phyloP scores from a whole-genome alignment of 92 coral and sea anemone genomes.

The Epizoanthus ramosus region DNA sequence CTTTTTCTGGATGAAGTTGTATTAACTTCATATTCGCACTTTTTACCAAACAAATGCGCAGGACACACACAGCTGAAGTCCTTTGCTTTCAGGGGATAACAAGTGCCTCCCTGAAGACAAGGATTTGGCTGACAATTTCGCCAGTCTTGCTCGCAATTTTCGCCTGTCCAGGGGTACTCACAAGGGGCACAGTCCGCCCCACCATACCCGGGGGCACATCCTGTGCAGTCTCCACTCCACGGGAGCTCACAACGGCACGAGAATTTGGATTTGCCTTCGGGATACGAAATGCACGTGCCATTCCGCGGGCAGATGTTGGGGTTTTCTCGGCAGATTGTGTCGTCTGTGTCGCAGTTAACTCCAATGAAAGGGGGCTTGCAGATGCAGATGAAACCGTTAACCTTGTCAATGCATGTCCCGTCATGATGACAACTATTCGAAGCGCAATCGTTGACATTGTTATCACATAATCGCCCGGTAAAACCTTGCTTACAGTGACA shows the following conservation, averaged over 20 bases:
- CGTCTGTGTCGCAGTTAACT: constrained; percentile 78
- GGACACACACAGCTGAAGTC: constrained; percentile 70
- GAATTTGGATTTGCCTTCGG: constrained; percentile 55
- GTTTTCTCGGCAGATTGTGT: constrained; percentile 62
- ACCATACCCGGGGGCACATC: constrained; percentile 75
- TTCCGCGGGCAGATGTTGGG: constrained; percentile 65
- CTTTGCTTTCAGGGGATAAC: constrained; percentile 64
- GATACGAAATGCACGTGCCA: constrained; percentile 74
- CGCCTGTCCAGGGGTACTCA: constrained; percentile 74
- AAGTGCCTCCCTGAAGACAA: constrained; percentile 66
- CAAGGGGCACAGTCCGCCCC: constrained; percentile 68
- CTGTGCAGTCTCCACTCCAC: constrained; percentile 73
- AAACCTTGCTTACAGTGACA: constrained; percentile 71
- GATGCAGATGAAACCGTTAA: constrained; percentile 65
- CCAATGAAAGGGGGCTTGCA: constrained; percentile 75
- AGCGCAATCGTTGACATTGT: constrained; percentile 55
- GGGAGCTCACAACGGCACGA: constrained; percentile 70
- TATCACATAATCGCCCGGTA: constrained; percentile 61
- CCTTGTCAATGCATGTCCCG: constrained; percentile 73
- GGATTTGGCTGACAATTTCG: constrained; percentile 69
- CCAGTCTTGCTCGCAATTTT: constrained; percentile 71
- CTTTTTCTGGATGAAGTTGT: constrained; percentile 2
- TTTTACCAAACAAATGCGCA: constrained; percentile 46
- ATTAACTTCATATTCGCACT: constrained; percentile 32
- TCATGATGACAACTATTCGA: constrained; percentile 66